phyloP scores from a whole-genome alignment of 2,113 vertebrate genomes.

The Indicator maculatus region DNA sequence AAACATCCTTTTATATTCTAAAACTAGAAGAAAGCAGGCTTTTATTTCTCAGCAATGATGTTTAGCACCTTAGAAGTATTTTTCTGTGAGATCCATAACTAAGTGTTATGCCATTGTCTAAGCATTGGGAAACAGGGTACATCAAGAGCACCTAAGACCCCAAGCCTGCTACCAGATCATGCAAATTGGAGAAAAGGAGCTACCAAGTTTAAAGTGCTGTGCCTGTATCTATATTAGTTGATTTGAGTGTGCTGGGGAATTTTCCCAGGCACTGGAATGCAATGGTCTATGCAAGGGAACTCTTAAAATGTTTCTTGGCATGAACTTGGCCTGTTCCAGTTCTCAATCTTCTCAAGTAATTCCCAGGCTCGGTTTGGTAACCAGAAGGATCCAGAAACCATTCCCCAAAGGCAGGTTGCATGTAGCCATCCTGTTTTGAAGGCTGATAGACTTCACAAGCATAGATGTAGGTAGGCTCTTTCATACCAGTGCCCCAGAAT shows the following conservation, averaged over 20 bases:
- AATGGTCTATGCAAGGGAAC: neutral
- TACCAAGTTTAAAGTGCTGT: neutral
- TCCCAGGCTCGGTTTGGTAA: constrained; percentile 16
- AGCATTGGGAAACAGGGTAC: neutral
- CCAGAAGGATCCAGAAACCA: neutral
- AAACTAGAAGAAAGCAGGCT: neutral
- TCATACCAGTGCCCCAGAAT: neutral
- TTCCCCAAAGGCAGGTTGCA: constrained; percentile 15
- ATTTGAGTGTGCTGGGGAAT: constrained; percentile 2
- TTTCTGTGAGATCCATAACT: neutral
- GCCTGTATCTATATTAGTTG: neutral
- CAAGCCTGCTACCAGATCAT: neutral
- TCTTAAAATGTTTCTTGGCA: constrained; percentile 55
- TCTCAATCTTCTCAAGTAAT: constrained; percentile 18
- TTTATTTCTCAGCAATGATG: neutral
- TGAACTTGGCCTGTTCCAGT: constrained; percentile 6
- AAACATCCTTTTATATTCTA: neutral
- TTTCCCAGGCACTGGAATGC: constrained; percentile 64
- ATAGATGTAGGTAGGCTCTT: neutral
- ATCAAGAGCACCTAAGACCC: neutral
- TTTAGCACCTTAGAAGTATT: neutral
- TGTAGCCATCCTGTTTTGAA: neutral
- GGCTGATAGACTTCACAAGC: neutral
- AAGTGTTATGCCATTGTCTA: neutral
- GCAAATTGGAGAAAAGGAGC: neutral